Percentiles rank a stretch among this genome's conserved stretches.
Conservation (phyloP, 2,888 invertebrate species). For the Colletes collaris region DNA sequence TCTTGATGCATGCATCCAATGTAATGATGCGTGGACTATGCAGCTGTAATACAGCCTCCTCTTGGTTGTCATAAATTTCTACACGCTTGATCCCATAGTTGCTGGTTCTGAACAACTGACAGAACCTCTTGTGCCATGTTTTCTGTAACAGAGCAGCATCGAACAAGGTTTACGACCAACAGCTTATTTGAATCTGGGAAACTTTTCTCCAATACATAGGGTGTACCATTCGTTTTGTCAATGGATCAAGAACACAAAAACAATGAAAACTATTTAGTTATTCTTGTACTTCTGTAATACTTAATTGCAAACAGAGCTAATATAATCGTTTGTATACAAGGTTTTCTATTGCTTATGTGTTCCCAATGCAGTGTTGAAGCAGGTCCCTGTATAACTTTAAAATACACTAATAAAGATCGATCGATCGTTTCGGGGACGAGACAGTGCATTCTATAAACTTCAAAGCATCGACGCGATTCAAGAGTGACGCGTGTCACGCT, state of each 20-base stretch:
- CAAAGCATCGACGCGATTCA: neutral
- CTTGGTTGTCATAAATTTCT: slow-evolving; percentile 93
- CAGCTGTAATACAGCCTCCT: slow-evolving; percentile 86
- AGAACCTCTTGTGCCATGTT: slow-evolving; percentile 92
- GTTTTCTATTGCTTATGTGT: too few species aligned
- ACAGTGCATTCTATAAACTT: neutral
- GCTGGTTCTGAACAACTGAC: slow-evolving; percentile 91
- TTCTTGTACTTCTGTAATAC: too few species aligned
- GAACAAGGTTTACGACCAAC: neutral
- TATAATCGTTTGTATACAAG: too few species aligned
- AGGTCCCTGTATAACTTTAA: too few species aligned
- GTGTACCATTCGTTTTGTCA: too few species aligned
- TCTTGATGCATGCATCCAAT: slow-evolving; percentile 94
- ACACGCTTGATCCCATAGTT: slow-evolving; percentile 93
- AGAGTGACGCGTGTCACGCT: slow-evolving; percentile 1
- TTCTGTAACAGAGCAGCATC: slow-evolving; percentile 86
- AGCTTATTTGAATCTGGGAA: neutral
- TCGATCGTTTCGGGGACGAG: neutral
- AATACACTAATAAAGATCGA: neutral
- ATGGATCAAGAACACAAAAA: too few species aligned
- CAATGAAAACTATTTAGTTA: too few species aligned
- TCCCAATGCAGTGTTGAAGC: too few species aligned
- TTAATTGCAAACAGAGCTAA: too few species aligned
- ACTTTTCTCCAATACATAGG: too few species aligned
- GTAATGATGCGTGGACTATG: slow-evolving; percentile 90